These are phyloP conservation scores for Bombus difficillimus DNA, from an alignment of 1,140 invertebrate species.

Conservation along the genomic window DNA sequence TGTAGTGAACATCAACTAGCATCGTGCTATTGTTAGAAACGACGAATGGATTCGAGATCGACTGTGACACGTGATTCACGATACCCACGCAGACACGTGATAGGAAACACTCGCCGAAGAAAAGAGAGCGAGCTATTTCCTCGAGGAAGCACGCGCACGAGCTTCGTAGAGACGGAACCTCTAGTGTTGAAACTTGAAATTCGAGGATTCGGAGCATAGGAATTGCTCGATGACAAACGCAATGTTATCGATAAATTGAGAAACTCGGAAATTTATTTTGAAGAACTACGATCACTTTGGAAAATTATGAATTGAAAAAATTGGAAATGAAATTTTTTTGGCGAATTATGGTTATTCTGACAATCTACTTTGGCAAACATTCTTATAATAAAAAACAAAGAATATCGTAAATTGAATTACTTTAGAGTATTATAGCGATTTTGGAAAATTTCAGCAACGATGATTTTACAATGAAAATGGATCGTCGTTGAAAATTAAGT, in stretches of 20 bases:
- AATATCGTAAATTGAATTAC: background rate
- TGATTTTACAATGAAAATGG: background rate
- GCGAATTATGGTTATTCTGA: too few species aligned
- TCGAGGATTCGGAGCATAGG: background rate
- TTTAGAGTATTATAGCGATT: background rate
- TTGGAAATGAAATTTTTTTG: too few species aligned
- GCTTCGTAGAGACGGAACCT: too few species aligned
- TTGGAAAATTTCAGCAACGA: background rate
- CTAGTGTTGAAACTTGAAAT: background rate
- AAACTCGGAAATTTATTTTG: too few species aligned
- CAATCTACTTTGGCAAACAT: too few species aligned
- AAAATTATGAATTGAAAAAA: too few species aligned
- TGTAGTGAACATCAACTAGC: conserved; percentile 42
- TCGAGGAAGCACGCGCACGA: conserved; percentile 4
- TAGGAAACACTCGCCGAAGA: background rate
- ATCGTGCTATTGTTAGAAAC: conserved; percentile 58
- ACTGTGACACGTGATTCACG: conserved; percentile 58
- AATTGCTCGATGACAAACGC: background rate
- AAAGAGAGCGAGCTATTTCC: background rate
- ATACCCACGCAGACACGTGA: conserved; percentile 47
- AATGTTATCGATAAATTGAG: background rate
- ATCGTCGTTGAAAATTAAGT: background rate
- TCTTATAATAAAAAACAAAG: background rate
- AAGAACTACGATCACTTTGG: too few species aligned
- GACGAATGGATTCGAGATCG: conserved; percentile 59